Evolutionary conservation across 1,140 invertebrate species (phyloP), one percentile per base, ranked within the genome.

Genomic region (Drosophila subobscura): DNA sequence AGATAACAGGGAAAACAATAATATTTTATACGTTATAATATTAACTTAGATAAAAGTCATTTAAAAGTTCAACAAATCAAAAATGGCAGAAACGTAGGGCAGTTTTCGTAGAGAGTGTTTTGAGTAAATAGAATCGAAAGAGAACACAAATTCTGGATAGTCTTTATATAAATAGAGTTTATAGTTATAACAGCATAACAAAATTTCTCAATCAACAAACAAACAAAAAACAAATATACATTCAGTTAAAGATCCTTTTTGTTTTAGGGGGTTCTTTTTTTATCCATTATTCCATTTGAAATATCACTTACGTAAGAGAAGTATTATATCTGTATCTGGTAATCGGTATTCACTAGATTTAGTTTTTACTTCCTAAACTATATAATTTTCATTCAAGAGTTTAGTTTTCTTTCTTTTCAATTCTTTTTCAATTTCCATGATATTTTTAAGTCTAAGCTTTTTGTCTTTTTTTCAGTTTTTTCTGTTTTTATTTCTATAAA

Each of bases 301-400:
- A 86, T 88, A 88, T 88, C 83, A 88, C 83, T 88, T 88, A 88
- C 59, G 83, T 88, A 76, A 88, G 78, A 88, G 75, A 88, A 83
- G 53, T 73, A 44, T 53, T 42, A 58, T 72, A 72, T 72, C 70
- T 61, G 50, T 80, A 67, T 86, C 44, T 65, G 60, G 44, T 74
- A 64, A 37, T 74, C 61, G 50, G 50, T 81, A 74, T 57, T 79
- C 54, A 49, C 72, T 86, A 85, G 51, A 74, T 74, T 89, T 77
- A 79, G 41, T 57, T 68, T 80, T 89, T 77, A 79, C 41, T 54
- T 68, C 72, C 84, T 89, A 89, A 71, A 79, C 68, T 79, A 77
- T 84, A 79, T 42, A 79, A 89, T 88, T 88, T 88, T 88, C 74
- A 66, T 49, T 46, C 68, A 64, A 54, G 53, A 71, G 57, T 53